phyloP scores from a whole-genome alignment of 1,140 invertebrate genomes.

The Diachasmimorpha longicaudata region DNA sequence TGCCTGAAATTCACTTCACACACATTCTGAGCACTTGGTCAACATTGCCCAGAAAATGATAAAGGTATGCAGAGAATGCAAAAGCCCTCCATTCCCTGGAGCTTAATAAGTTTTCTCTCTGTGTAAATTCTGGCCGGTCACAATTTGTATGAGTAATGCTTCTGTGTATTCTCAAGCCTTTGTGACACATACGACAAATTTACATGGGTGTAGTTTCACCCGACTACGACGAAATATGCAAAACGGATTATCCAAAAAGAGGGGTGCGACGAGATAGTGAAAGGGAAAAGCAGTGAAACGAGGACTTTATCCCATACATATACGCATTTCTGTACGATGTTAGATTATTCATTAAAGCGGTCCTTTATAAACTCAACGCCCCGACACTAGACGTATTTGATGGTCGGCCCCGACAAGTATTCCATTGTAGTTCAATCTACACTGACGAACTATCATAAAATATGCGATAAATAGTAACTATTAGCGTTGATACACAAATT shows the following conservation, averaged over 20 bases:
- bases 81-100: background rate
- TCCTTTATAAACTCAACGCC: slow-evolving; percentile 38
- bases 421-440: background rate
- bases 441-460: background rate
- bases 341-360: slow-evolving; percentile 53
- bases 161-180: slow-evolving; percentile 33
- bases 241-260: slow-evolving; percentile 47
- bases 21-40: background rate
- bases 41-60: background rate
- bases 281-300: background rate
- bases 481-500: too few species aligned
- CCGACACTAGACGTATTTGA: background rate
- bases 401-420: background rate
- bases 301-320: slow-evolving; percentile 24
- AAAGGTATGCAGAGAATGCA: background rate
- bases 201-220: slow-evolving; percentile 39
- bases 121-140: slow-evolving; percentile 9
- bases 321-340: slow-evolving; percentile 32
- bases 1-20: background rate
- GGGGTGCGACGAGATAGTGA: background rate
- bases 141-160: slow-evolving; percentile 34
- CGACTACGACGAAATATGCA: slow-evolving; percentile 47
- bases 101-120: slow-evolving; percentile 6
- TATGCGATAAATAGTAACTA: background rate
- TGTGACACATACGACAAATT: slow-evolving; percentile 35